A percentile compares a stretch with the other conserved stretches of the same genome.
Evolutionary conservation across 1,140 invertebrate species (phyloP).

Genomic region (Penaeus japonicus): DNA sequence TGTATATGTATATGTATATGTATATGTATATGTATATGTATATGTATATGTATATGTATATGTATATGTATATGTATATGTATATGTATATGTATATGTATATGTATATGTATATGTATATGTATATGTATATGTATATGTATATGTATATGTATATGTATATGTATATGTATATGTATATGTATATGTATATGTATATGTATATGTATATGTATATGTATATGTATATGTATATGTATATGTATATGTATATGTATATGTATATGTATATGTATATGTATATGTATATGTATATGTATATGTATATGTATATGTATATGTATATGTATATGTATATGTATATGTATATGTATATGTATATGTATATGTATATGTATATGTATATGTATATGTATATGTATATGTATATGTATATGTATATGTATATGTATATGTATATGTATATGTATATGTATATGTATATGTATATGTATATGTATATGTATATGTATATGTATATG

Average conservation of each 20-base stretch:
- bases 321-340: background rate
- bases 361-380: background rate
- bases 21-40: no score
- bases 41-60: no score
- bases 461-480: background rate
- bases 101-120: no score
- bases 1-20: no score
- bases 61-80: no score
- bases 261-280: background rate
- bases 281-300: background rate
- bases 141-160: no score
- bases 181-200: background rate
- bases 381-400: background rate
- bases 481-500: background rate
- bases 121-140: no score
- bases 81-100: no score
- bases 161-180: background rate
- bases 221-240: background rate
- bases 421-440: background rate
- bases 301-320: background rate
- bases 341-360: background rate
- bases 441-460: background rate
- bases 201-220: background rate
- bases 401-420: background rate
- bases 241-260: background rate